Percentiles rank a stretch among this genome's conserved stretches.
Conservation (phyloP, 2,888 invertebrate genomes). For the Fabriciana adippe region DNA sequence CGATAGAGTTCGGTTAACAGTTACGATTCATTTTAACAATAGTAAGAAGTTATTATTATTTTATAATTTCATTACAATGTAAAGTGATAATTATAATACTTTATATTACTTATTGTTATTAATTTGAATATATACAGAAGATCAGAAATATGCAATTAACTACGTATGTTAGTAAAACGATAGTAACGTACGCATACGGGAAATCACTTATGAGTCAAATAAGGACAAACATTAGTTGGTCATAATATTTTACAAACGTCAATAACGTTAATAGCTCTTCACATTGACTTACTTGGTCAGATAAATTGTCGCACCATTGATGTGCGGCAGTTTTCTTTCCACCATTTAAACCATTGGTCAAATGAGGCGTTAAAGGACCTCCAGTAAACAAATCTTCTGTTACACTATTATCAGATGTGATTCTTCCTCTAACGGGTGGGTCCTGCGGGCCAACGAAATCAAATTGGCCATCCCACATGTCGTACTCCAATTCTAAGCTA, state of each 20-base stretch:
- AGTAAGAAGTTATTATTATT: slow-evolving; percentile 2
- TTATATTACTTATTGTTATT: too few relatives aligned
- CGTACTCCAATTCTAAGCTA: slow-evolving; percentile 89
- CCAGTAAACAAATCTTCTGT: slow-evolving; percentile 78
- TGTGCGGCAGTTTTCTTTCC: slow-evolving; percentile 81
- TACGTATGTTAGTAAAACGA: neutral
- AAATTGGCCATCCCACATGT: slow-evolving; percentile 95
- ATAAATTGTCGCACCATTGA: slow-evolving; percentile 83
- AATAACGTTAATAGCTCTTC: neutral
- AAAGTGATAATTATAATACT: neutral
- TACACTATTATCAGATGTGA: slow-evolving; percentile 69
- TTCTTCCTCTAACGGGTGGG: slow-evolving; percentile 62
- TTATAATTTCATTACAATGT: slow-evolving; percentile 1
- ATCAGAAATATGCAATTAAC: neutral
- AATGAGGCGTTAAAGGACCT: slow-evolving; percentile 71
- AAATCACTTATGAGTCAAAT: slow-evolving; percentile 27
- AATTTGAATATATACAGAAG: neutral
- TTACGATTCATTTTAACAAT: slow-evolving; percentile 35
- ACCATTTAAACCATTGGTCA: slow-evolving; percentile 76
- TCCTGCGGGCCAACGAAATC: slow-evolving; percentile 88
- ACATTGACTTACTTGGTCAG: slow-evolving; percentile 81
- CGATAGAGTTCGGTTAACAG: slow-evolving; percentile 46
- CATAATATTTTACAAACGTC: slow-evolving; percentile 21
- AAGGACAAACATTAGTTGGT: slow-evolving; percentile 27
- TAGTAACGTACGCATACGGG: neutral